phyloP scores from a whole-genome alignment of 1,140 invertebrate genomes.

The Rhynchophorus ferrugineus region DNA sequence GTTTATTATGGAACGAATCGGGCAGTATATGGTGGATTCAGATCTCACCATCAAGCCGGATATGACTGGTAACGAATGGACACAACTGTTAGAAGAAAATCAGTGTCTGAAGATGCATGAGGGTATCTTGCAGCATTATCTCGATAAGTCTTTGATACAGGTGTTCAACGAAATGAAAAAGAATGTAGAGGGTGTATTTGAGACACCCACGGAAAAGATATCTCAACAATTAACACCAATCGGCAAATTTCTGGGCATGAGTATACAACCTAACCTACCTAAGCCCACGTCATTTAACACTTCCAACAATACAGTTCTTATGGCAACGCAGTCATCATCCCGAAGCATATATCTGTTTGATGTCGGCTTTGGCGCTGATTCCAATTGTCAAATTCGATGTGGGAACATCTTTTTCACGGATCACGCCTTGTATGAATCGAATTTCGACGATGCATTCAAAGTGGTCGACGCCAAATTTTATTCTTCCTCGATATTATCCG shows the following conservation, averaged over 20 bases:
- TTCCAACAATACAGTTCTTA: slow-evolving; percentile 33
- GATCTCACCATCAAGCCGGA: slow-evolving; percentile 57
- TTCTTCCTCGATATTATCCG: slow-evolving; percentile 65
- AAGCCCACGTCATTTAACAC: slow-evolving; percentile 39
- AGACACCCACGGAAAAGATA: slow-evolving; percentile 57
- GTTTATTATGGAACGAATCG: slow-evolving; percentile 81
- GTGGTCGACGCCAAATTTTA: slow-evolving; percentile 62
- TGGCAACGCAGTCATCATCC: slow-evolving; percentile 26
- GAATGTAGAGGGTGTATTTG: slow-evolving; percentile 62
- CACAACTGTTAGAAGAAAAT: slow-evolving; percentile 65
- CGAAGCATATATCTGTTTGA: slow-evolving; percentile 22
- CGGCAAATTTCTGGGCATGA: slow-evolving; percentile 45
- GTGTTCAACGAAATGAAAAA: slow-evolving; percentile 66
- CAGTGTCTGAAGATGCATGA: slow-evolving; percentile 60
- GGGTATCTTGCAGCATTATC: slow-evolving; percentile 66
- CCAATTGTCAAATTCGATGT: slow-evolving; percentile 6
- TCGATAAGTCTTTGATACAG: slow-evolving; percentile 73
- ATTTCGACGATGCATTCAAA: slow-evolving; percentile 49
- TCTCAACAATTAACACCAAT: slow-evolving; percentile 44
- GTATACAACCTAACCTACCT: slow-evolving; percentile 28
- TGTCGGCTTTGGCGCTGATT: slow-evolving; percentile 11
- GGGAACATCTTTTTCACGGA: slow-evolving; percentile 33
- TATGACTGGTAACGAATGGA: slow-evolving; percentile 65
- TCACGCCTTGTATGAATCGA: background rate
- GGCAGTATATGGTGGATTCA: slow-evolving; percentile 74